Evolutionary conservation across 2,113 vertebrate species (phyloP), one percentile per base, ranked within the genome.

Genomic region (Corythornis vintsioides): DNA sequence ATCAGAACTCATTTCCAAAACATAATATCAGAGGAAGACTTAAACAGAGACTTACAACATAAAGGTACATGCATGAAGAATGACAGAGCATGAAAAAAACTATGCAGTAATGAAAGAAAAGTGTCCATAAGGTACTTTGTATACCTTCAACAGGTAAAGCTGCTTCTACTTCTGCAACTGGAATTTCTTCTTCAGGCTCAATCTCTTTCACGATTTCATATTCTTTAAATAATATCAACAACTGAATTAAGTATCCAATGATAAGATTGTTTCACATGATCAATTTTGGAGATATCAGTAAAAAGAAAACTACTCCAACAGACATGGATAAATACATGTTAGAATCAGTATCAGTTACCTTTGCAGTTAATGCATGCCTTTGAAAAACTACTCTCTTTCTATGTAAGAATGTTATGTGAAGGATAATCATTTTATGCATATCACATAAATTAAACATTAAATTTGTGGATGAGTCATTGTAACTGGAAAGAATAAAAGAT

Each of bases 161-260:
- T 95, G 93, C 97, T 95, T 98, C 95, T 79, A 91, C 84, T 93
- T 97, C 92, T 95, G 83, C 90, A 93, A 50, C 90, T 87, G 95
- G 77, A 94, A 96, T 96, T 88, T 96, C 94, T 91, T 96, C 92
- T 77, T 60, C 64, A 20, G 87, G 86, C 29, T 96, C 94, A 94
- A 91, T 48, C 70, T 96, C 96, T 83, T 96, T 95, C 94, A 94
- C 4, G 45, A 97, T 95, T 97, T 97, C 95, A 40, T 84, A 92
- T 92, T 98, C 98, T 98, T 98, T 96, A 97, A 97, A 97, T 96
- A 97, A 97, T 96, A 96, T 97, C 95, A 87, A 98, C 72, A 97
- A 92, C 57, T 31, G 11, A 75, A 66, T 19, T 95, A 89, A 97
- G 91, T 95, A 92, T 83, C 64, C 87, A 85, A 47, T 38, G 3